Evolutionary conservation across 2,797 vertebrate genomes (phyloP), one percentile per base, ranked within the genome.

Genomic region (Xyrichtys novacula): DNA sequence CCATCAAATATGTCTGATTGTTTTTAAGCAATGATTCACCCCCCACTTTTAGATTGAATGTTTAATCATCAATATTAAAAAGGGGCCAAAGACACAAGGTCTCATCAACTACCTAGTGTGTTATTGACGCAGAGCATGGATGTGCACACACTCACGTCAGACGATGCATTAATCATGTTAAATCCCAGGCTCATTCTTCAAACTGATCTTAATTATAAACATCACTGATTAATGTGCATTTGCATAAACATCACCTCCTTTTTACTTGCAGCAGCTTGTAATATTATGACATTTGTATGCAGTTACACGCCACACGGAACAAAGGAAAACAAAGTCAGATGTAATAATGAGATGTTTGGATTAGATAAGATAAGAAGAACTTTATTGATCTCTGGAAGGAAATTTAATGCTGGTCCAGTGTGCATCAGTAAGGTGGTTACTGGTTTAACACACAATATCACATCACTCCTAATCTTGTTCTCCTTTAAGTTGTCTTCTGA

Each of bases 51-150:
- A 44, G 55, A 46, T 72, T 29, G 67, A 55, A 73, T 58, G 47
- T 26, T 72, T 59, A 62, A 76, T 73, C 62, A 83, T 20, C 31
- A 25, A 64, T 71, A 49, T 44, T n/a, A 4, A 22, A 69, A 42
- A 46, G 44, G 32, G 63, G 14, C 16, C 36, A 57, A 38, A 32
- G 49, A 20, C 34, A 61, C 39, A 40, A 36, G 5, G 16, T 46
- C 7, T 36, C 16, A 60, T 52, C 42, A 22, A 39, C 50, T 7
- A 3, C 56, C 39, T 20, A 28, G 7, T 59, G 58, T 60, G 57
- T 47, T 46, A 42, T 1, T 16, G 44, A 16, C 3, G 17, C 40
- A 50, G 38, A 17, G 8, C 2, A 8, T n/a, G 5, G 25, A 16
- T 44, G 36, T 49, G 3, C 20, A 42, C 20, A 39, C 26, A 52